Base-by-base conservation (phyloP, 2,888 invertebrate species). In the Drosophila mimica region DNA sequence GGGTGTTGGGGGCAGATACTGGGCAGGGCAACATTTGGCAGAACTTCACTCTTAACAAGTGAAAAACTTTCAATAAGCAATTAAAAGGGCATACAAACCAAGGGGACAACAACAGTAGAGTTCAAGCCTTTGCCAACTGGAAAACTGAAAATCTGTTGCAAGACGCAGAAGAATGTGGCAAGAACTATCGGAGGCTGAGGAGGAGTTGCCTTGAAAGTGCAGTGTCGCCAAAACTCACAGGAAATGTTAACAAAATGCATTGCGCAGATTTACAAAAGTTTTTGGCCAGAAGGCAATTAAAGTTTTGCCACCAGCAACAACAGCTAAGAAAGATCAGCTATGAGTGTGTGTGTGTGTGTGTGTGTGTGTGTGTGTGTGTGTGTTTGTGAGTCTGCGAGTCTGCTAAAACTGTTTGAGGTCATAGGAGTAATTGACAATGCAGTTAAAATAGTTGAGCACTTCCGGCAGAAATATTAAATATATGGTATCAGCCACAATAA, bases 231-330 rank as follows among this genome's bases (percentile, higher is more conserved):
- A 81, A 82, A 80, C 76, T 82, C 75, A 80, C 80, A 70, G 94
- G 94, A 60, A 95, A 94, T 88, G 95, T 94, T 54, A 96, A 95
- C 83, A 96, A 95, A 93, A 96, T 94, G 83, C 87, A 74, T 58
- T 79, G 70, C 61, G 77, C 77, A 80, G 84, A 79, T 81, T 89
- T 79, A 28, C 52, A 73, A 77, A 83, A 82, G 72, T 80, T 83
- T 83, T 75, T 68, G 74, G 62, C 76, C 77, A 54, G 76, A 90
- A 86, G 90, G 84, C 90, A 86, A 86, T 85, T 88, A 88, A 85
- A 85, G 77, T 85, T 85, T 81, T 71, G 73, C 74, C 79, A 66
- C 53, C 68, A 31, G 31, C 31, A 28, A 31, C 46, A 38, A 17
- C 59, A 31, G 30, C 30, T 17, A 28, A 30, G 28, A 33, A n/a